Evolutionary conservation across 2,797 vertebrate genomes (phyloP).

Genomic region (Austrolebias charrua): DNA sequence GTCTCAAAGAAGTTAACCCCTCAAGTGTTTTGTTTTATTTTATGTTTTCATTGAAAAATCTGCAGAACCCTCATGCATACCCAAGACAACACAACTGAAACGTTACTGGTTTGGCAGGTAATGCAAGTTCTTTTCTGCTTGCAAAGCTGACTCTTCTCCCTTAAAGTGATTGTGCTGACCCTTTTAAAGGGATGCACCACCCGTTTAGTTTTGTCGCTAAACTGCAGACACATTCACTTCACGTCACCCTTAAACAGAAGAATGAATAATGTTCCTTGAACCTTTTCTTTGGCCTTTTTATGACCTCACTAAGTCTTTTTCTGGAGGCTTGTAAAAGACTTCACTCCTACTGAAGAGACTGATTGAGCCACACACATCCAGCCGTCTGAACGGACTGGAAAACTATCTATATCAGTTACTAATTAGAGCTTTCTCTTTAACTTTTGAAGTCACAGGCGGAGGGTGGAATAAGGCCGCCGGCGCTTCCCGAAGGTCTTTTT

Average conservation of each 20-base stretch:
- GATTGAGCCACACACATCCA: conserved; percentile 8
- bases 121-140: not conserved
- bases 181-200: not conserved
- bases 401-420: not conserved
- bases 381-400: conserved; percentile 24
- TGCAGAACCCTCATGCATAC: too few species aligned
- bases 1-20: too few species aligned
- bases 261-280: conserved; percentile 31
- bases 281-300: conserved; percentile 48
- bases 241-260: conserved; percentile 42
- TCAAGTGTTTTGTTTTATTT: not conserved
- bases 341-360: conserved; percentile 24
- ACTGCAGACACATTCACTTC: conserved; percentile 16
- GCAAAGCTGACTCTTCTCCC: not conserved
- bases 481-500: conserved; percentile 34
- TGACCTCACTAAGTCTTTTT: conserved; percentile 33
- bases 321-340: conserved; percentile 44
- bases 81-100: not conserved
- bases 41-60: not conserved
- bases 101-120: not conserved
- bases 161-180: not conserved
- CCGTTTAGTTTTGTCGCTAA: conserved; percentile 35
- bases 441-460: not conserved
- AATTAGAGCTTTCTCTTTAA: conserved; percentile 13
- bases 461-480: conserved; percentile 1